A percentile compares a stretch with the other conserved stretches of the same genome.
These are phyloP conservation scores for Creontiades dilutus DNA, from an alignment of 2,888 invertebrate species.

Conservation along the genomic window DNA sequence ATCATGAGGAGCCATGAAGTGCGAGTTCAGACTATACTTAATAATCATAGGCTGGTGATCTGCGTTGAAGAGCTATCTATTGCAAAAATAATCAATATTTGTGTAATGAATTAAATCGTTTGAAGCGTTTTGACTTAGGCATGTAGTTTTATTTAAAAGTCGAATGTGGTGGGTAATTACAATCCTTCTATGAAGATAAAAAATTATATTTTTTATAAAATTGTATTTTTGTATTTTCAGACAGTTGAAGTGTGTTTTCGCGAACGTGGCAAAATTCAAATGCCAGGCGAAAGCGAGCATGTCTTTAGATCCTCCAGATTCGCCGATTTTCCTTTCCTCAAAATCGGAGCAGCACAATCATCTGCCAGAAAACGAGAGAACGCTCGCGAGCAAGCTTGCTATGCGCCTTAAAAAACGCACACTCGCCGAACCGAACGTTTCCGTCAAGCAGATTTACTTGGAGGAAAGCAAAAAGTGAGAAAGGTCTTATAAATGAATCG, in stretches of 20 bases:
- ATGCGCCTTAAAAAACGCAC: slow-evolving; percentile 8
- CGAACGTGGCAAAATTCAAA: slow-evolving; percentile 8
- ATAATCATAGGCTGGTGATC: too few species aligned
- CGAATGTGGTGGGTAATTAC: too few species aligned
- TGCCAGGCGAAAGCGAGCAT: slow-evolving; percentile 45
- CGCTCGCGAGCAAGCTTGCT: background rate
- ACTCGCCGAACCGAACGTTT: background rate
- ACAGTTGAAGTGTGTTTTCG: slow-evolving; percentile 11
- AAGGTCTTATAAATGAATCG: background rate
- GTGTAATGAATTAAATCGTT: too few species aligned
- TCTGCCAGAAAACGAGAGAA: slow-evolving; percentile 2
- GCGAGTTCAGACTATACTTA: too few species aligned
- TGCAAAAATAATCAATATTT: too few species aligned
- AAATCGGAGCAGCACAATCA: slow-evolving; percentile 22
- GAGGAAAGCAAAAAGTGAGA: slow-evolving; percentile 41
- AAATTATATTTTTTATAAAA: too few species aligned
- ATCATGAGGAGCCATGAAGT: too few species aligned
- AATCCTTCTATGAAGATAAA: background rate
- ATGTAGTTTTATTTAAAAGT: too few species aligned
- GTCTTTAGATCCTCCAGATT: background rate
- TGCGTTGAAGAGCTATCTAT: too few species aligned
- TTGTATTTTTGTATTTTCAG: background rate
- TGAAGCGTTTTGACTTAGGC: too few species aligned
- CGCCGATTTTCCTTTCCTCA: background rate
- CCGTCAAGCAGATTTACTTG: slow-evolving; percentile 29